phyloP scores from a whole-genome alignment of 2,888 invertebrate species.

The Oxycera nigricornis region DNA sequence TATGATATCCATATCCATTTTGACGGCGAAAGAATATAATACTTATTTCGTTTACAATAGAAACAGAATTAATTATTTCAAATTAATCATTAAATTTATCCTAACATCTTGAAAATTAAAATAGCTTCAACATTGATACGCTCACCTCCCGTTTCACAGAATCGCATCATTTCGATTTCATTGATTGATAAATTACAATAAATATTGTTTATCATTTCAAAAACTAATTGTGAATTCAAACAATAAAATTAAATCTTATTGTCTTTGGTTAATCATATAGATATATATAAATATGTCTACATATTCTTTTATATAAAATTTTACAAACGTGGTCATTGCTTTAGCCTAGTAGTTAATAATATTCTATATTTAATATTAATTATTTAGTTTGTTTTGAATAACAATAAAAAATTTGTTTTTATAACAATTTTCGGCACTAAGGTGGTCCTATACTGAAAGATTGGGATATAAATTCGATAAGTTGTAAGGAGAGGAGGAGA shows the following conservation, averaged over 20 bases:
- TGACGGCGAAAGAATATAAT: no score
- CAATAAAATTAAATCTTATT: conserved; percentile 42
- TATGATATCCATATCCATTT: no score
- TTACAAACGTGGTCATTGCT: conserved; percentile 4
- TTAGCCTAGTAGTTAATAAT: conserved; percentile 10
- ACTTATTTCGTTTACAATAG: no score
- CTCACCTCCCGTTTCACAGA: no score
- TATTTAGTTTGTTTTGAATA: not conserved
- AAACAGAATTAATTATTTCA: no score
- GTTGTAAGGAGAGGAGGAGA: conserved; percentile 16
- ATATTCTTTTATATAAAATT: not conserved
- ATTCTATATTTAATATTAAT: not conserved
- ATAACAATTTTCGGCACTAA: conserved; percentile 46
- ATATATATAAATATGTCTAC: not conserved
- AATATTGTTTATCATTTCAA: no score
- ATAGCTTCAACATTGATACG: no score
- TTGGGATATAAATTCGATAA: conserved; percentile 36
- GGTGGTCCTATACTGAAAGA: conserved; percentile 43
- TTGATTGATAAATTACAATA: no score
- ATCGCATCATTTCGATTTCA: no score
- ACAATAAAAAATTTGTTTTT: conserved; percentile 28
- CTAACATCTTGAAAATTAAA: no score
- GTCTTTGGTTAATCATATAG: conserved; percentile 37
- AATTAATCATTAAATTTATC: no score
- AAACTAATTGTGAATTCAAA: no score